These are phyloP conservation scores for Ceratotherium simum DNA, from an alignment of 2,113 vertebrate species.

Conservation along the genomic window DNA sequence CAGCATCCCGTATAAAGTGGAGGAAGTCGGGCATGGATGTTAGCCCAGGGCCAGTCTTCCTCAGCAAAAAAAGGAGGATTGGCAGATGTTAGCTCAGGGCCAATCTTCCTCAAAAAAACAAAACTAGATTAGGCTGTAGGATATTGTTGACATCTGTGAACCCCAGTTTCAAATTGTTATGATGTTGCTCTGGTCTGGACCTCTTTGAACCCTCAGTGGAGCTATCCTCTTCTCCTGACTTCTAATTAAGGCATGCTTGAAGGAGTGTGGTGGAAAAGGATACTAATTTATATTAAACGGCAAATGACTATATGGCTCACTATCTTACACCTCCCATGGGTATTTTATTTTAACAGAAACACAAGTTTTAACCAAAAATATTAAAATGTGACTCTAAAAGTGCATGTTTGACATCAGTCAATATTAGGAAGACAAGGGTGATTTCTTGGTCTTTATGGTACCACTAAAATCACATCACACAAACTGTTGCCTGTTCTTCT, in stretches of 20 bases:
- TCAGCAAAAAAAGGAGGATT: no score
- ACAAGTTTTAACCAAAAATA: constrained; percentile 5
- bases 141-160: neutral
- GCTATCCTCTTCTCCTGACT: neutral
- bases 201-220: neutral
- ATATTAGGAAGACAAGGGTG: neutral
- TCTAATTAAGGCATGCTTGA: neutral
- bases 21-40: no score
- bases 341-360: constrained; percentile 42
- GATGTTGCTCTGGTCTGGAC: neutral
- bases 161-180: neutral
- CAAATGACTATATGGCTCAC: neutral
- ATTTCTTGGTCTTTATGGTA: neutral
- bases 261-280: neutral
- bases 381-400: neutral
- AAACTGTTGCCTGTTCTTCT: neutral
- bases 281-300: neutral
- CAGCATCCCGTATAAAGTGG: no score
- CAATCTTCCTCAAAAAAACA: no score
- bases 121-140: neutral
- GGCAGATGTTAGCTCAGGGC: no score
- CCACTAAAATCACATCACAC: neutral
- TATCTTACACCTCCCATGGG: neutral
- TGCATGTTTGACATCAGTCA: neutral
- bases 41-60: no score